Evolutionary conservation across 2,797 vertebrate genomes (phyloP).

Genomic region (Botia kubotai): DNA sequence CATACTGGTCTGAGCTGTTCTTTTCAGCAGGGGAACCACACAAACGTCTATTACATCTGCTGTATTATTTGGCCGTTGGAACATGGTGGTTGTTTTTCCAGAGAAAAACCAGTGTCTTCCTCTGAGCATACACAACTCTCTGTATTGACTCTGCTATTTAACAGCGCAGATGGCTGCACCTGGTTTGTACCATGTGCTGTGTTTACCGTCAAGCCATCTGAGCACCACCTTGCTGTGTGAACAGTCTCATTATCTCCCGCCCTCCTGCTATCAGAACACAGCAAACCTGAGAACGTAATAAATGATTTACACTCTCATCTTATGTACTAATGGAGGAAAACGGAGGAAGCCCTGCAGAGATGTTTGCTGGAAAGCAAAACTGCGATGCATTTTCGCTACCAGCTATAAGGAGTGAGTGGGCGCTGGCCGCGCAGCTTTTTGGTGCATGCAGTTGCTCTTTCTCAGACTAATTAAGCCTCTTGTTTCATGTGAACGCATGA

Average conservation of each 20-base stretch:
- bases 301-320: conserved; percentile 47
- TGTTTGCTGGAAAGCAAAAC: conserved; percentile 31
- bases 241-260: conserved; percentile 71
- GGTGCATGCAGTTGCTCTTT: neutral
- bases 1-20: neutral
- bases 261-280: conserved; percentile 66
- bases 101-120: neutral
- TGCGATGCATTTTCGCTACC: conserved; percentile 24
- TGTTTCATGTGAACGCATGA: neutral
- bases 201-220: conserved; percentile 60
- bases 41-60: conserved; percentile 50
- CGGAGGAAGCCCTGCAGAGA: conserved; percentile 3
- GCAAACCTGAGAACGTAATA: conserved; percentile 58
- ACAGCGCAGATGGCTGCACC: conserved; percentile 64
- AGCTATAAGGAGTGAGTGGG: neutral
- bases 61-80: conserved; percentile 43
- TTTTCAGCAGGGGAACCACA: conserved; percentile 1
- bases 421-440: neutral
- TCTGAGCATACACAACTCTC: conserved; percentile 2
- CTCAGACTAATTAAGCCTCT: conserved; percentile 26
- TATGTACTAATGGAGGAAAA: conserved; percentile 32
- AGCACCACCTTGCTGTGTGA: conserved; percentile 74
- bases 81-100: conserved; percentile 7
- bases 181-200: conserved; percentile 70
- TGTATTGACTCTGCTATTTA: conserved; percentile 73